Percentiles rank a stretch among this genome's conserved stretches.
phyloP scores from a whole-genome alignment of 2,113 vertebrate genomes.

The Leuciscus idus region DNA sequence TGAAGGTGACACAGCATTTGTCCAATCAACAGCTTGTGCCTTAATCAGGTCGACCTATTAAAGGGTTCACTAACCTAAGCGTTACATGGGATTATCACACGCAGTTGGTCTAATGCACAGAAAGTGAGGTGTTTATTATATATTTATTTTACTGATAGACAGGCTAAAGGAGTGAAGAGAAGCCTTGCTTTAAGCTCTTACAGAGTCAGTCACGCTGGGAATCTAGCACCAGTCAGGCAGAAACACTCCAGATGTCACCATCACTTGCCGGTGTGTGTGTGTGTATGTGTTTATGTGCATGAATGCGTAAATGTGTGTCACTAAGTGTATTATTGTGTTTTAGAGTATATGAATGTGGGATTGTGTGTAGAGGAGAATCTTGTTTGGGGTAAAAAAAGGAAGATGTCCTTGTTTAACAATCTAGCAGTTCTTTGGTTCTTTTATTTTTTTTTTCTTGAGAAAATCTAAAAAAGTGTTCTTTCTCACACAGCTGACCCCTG shows the following conservation, averaged over 20 bases:
- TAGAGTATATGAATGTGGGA: background rate
- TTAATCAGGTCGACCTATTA: slow-evolving; percentile 55
- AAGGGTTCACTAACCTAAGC: slow-evolving; percentile 61
- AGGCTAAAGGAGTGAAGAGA: slow-evolving; percentile 8
- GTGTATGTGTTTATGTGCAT: slow-evolving; percentile 32
- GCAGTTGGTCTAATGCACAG: slow-evolving; percentile 60
- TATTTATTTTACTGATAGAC: slow-evolving; percentile 58
- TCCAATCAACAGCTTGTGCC: slow-evolving; percentile 53
- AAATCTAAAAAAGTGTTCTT: background rate
- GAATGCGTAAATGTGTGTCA: slow-evolving; percentile 25
- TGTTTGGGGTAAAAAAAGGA: slow-evolving; percentile 19
- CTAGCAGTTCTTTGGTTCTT: background rate
- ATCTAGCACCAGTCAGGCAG: slow-evolving; percentile 56
- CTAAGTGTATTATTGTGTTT: slow-evolving; percentile 30
- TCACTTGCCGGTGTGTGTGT: slow-evolving; percentile 32
- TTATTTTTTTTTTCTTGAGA: slow-evolving; percentile 7
- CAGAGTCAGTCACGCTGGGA: slow-evolving; percentile 54
- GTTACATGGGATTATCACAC: slow-evolving; percentile 67
- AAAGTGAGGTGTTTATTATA: slow-evolving; percentile 52
- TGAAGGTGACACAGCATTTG: slow-evolving; percentile 62
- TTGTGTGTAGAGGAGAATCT: slow-evolving; percentile 16
- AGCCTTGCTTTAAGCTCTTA: slow-evolving; percentile 26
- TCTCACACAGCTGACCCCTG: background rate
- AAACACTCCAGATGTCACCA: slow-evolving; percentile 65
- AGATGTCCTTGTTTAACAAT: background rate